phyloP scores from a whole-genome alignment of 2,888 invertebrate species.

The Glomeris marginata region DNA sequence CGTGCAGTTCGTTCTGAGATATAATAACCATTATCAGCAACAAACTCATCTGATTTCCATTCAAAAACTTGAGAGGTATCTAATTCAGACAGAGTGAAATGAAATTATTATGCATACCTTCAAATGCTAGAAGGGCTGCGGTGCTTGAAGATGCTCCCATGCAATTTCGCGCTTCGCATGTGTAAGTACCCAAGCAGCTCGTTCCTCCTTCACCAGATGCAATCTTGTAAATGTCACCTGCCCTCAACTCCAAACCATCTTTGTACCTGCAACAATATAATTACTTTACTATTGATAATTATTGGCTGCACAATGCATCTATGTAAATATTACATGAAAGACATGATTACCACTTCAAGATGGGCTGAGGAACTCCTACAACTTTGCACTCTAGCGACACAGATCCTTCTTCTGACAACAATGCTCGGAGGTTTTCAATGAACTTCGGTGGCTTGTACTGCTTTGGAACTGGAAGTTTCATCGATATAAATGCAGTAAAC shows the following conservation, averaged over 20 bases:
- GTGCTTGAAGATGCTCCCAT: slow-evolving; percentile 82
- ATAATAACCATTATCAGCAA: no score
- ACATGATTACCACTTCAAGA: slow-evolving; percentile 52
- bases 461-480: slow-evolving; percentile 66
- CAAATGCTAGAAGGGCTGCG: slow-evolving; percentile 71
- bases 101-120: slow-evolving; percentile 40
- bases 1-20: no score
- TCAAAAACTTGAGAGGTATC: no score
- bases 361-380: slow-evolving; percentile 79
- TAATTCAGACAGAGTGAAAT: no score
- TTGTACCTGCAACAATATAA: slow-evolving; percentile 41
- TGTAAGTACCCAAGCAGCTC: slow-evolving; percentile 76
- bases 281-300: no score
- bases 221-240: slow-evolving; percentile 79
- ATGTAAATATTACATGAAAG: not conserved
- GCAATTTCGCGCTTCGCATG: slow-evolving; percentile 77
- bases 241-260: slow-evolving; percentile 73
- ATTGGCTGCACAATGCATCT: no score
- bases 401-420: slow-evolving; percentile 72
- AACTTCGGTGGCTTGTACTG: slow-evolving; percentile 80
- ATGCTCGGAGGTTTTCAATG: slow-evolving; percentile 66
- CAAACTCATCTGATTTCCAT: no score
- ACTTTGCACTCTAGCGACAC: slow-evolving; percentile 79
- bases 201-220: slow-evolving; percentile 81
- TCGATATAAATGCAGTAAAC: slow-evolving; percentile 74